A percentile compares a stretch with the other conserved stretches of the same genome.
Conservation (phyloP, 2,113 vertebrate species). For the Alexandromys fortis region DNA sequence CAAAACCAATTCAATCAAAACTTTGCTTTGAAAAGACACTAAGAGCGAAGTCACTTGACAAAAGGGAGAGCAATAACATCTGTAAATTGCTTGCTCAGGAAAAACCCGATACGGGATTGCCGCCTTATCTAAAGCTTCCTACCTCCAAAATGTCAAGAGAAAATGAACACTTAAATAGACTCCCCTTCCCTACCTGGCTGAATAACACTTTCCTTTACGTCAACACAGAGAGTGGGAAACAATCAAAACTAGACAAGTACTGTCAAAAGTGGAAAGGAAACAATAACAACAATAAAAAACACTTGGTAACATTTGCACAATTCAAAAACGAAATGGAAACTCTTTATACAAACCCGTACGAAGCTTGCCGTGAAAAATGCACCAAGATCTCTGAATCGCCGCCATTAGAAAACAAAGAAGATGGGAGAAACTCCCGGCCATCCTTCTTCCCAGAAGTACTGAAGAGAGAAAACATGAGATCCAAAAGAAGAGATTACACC, state of each 20-base stretch:
- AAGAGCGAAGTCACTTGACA: slow-evolving; percentile 58
- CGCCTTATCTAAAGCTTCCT: slow-evolving; percentile 46
- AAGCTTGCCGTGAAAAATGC: slow-evolving; percentile 52
- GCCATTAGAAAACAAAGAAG: slow-evolving; percentile 10
- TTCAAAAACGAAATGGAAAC: slow-evolving; percentile 52
- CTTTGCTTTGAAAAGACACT: slow-evolving; percentile 60
- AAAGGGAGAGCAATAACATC: slow-evolving; percentile 21
- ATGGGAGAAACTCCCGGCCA: slow-evolving; percentile 61
- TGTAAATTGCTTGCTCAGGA: slow-evolving; percentile 36
- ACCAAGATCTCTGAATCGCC: slow-evolving; percentile 10
- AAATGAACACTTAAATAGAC: slow-evolving; percentile 42
- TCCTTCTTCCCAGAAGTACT: slow-evolving; percentile 55
- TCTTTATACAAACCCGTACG: slow-evolving; percentile 20
- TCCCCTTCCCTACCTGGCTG: slow-evolving; percentile 46
- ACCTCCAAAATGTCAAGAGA: slow-evolving; percentile 48
- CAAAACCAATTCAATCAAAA: slow-evolving; percentile 58
- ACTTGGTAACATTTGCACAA: slow-evolving; percentile 46
- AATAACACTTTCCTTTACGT: slow-evolving; percentile 36
- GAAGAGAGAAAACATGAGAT: slow-evolving; percentile 67
- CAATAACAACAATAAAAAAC: slow-evolving; percentile 74
- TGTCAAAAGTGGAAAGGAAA: slow-evolving; percentile 63
- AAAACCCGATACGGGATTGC: slow-evolving; percentile 33
- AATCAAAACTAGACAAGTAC: slow-evolving; percentile 53
- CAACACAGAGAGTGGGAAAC: slow-evolving; percentile 61
- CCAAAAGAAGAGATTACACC: slow-evolving; percentile 26